Conservation (phyloP, 2,888 invertebrate species). For the Epiblema foenella region DNA sequence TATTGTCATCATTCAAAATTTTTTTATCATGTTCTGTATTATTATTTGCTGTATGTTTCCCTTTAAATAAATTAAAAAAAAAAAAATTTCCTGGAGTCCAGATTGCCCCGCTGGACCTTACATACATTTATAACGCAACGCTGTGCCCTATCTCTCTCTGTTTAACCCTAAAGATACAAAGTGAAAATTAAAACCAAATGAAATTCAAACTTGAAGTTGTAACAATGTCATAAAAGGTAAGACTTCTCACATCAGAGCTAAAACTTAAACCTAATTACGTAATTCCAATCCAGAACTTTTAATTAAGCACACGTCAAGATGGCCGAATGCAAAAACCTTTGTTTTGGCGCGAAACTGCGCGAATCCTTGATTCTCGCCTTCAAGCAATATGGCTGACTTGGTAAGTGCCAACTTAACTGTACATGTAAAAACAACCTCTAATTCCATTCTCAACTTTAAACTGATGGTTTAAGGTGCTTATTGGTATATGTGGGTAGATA, state of each 20-base stretch:
- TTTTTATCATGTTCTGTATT: too few species aligned
- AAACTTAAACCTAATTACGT: slow-evolving; percentile 3
- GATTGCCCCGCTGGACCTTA: too few species aligned
- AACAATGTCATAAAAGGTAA: neutral
- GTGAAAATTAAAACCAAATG: too few species aligned
- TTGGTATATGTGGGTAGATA: neutral
- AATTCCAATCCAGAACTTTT: slow-evolving; percentile 6
- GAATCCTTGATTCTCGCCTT: slow-evolving; percentile 64
- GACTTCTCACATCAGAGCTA: too few species aligned
- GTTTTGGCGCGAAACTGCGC: slow-evolving; percentile 62
- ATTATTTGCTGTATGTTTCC: too few species aligned
- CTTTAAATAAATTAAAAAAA: too few species aligned
- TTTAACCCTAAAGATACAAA: too few species aligned
- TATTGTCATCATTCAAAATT: too few species aligned
- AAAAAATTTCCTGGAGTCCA: too few species aligned
- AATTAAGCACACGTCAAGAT: slow-evolving; percentile 49
- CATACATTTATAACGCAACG: too few species aligned
- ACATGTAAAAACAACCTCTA: neutral
- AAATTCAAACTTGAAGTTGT: too few species aligned
- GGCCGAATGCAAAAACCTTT: slow-evolving; percentile 53
- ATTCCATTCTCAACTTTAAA: slow-evolving; percentile 8
- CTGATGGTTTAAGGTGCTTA: neutral
- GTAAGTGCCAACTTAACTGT: slow-evolving; percentile 45
- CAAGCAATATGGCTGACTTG: slow-evolving; percentile 56
- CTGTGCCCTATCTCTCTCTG: too few species aligned